Base-by-base conservation (phyloP, 2,113 vertebrate species). In the Lynx canadensis region DNA sequence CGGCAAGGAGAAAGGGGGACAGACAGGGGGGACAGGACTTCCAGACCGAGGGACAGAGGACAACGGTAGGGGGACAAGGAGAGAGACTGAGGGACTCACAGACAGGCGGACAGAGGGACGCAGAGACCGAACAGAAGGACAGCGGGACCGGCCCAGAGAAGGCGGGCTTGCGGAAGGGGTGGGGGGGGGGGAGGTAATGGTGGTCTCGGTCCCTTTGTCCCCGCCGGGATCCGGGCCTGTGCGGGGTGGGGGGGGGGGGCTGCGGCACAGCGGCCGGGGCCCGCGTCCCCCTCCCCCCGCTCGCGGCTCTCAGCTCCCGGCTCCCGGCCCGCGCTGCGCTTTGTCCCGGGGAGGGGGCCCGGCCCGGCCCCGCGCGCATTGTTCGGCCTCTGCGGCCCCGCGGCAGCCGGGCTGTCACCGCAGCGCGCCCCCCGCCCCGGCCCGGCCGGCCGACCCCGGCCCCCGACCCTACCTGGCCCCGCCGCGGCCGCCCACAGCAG, bases 401-500 rank as follows among this genome's bases (percentile, higher is more conserved):
- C 52, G 86, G 71, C 73, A 33, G 48, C 81, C 66, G 15, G 52
- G 97, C 89, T 96, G 95, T 96, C 94, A 87, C 84, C 84, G 95
- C 91, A 81, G 68, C 84, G 95, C 79, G 78, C 66, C 82, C 94
- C 85, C 78, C 89, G 18, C 74, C 94, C 94, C 31, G n/a, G 89
- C 90, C 93, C 88, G 41, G 48, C 88, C 93, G 65, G 66, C 81
- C 55, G 41, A 79, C 84, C 93, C 45, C 76, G 81, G 78, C 41
- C 85, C 91, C 89, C 86, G 41, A 95, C 95, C 97, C 92, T 98
- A 98, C 97, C 97, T 98, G 97, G 97, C 97, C 97, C 94, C 89
- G 96, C 97, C 94, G 97, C 97, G 97, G 97, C 97, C 95, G 96
- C 97, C 97, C 97, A 98, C 94, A 98, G 95, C 96, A 98, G 97